Conservation (phyloP, 2,888 invertebrate species). For the Drosophila ustulata region DNA sequence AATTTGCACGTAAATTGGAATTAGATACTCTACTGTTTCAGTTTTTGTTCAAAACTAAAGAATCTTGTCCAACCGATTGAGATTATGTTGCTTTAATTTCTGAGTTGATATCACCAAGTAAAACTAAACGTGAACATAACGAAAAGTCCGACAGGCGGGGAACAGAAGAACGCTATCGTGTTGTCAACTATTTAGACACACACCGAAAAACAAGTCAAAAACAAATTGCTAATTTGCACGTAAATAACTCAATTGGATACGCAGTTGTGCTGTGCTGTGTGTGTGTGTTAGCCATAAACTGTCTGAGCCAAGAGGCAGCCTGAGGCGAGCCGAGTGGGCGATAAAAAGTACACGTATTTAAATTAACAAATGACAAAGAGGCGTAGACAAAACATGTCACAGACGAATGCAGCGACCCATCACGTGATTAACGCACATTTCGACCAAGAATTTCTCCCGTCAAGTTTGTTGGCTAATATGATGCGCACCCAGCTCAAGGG, state of each 20-base stretch:
- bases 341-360: constrained; percentile 64
- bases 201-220: constrained; percentile 34
- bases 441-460: constrained; percentile 21
- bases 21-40: too few relatives aligned
- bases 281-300: constrained; percentile 18
- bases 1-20: too few relatives aligned
- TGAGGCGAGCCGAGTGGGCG: constrained; percentile 35
- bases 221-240: constrained; percentile 68
- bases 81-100: too few relatives aligned
- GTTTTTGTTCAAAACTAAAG: too few relatives aligned
- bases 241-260: constrained; percentile 50
- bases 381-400: constrained; percentile 42
- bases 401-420: constrained; percentile 45
- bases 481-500: constrained; percentile 51
- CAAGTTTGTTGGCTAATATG: constrained; percentile 37
- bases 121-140: not conserved
- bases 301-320: not conserved
- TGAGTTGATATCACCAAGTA: too few relatives aligned
- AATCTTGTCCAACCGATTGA: too few relatives aligned
- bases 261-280: constrained; percentile 12
- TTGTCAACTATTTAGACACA: constrained; percentile 39
- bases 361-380: constrained; percentile 65
- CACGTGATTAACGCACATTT: constrained; percentile 76
- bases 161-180: constrained; percentile 10
- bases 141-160: not conserved